Evolutionary conservation across 1,140 invertebrate genomes (phyloP).

Genomic region (Acromyrmex charruanus): DNA sequence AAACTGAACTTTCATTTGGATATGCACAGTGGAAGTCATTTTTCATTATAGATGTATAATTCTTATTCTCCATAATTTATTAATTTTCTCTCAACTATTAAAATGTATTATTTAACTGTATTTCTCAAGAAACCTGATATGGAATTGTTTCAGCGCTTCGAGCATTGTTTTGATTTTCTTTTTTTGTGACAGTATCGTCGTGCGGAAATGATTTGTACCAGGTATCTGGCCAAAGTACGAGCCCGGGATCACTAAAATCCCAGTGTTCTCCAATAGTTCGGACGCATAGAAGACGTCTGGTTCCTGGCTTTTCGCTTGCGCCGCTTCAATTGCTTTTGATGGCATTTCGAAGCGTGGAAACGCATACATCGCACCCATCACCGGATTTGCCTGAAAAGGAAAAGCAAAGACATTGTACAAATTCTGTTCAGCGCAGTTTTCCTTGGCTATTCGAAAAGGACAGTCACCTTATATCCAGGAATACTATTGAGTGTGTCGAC

Average conservation of each 20-base stretch:
- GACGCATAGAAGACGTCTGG: conserved; percentile 98
- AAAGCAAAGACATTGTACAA: neutral
- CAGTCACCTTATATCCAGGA: conserved; percentile 94
- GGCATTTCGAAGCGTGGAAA: conserved; percentile 94
- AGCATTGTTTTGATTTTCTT: conserved; percentile 95
- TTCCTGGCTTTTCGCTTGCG: conserved; percentile 90
- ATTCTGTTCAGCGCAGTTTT: neutral
- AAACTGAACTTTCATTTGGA: neutral
- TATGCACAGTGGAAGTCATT: conserved; percentile 12
- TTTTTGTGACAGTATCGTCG: conserved; percentile 96
- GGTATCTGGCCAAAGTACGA: conserved; percentile 97
- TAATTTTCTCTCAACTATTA: neutral
- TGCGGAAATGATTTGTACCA: conserved; percentile 98
- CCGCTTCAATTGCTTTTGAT: conserved; percentile 92
- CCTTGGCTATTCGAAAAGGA: neutral
- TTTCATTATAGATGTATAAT: neutral
- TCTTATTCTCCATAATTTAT: neutral
- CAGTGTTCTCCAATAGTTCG: conserved; percentile 96
- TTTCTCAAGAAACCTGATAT: conserved; percentile 94
- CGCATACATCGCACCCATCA: conserved; percentile 98
- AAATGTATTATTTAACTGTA: conserved; percentile 88
- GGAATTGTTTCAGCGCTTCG: conserved; percentile 94
- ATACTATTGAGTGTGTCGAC: conserved; percentile 97
- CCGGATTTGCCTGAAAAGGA: conserved; percentile 88
- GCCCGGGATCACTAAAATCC: conserved; percentile 95